phyloP scores from a whole-genome alignment of 92 coral and sea anemone genomes.

The Epizoanthus stellaris region DNA sequence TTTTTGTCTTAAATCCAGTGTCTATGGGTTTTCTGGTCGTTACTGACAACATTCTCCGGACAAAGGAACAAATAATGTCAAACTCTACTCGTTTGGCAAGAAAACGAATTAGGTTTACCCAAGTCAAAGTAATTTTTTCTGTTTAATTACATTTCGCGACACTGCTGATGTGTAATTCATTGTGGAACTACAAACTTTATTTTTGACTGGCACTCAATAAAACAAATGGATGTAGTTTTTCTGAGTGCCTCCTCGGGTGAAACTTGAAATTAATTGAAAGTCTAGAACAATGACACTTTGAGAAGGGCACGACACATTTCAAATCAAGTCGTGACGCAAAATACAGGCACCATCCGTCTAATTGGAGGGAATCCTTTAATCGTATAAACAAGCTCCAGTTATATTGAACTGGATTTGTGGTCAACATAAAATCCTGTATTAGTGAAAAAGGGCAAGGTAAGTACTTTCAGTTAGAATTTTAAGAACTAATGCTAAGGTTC shows the following conservation, averaged over 20 bases:
- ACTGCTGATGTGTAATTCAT: background rate
- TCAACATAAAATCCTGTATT: background rate
- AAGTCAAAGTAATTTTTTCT: slow-evolving; percentile 3
- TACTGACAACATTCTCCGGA: background rate
- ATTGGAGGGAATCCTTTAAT: slow-evolving; percentile 4
- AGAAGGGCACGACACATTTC: background rate
- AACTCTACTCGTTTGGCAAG: background rate
- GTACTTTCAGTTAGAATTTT: no score
- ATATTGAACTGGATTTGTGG: background rate
- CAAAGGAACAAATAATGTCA: slow-evolving; percentile 20
- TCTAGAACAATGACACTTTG: background rate
- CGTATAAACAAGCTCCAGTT: background rate
- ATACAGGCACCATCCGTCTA: background rate
- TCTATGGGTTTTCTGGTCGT: background rate
- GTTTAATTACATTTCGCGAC: slow-evolving; percentile 19
- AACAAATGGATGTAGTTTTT: slow-evolving; percentile 4
- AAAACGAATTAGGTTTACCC: slow-evolving; percentile 12
- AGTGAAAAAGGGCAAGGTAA: background rate
- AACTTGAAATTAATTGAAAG: background rate
- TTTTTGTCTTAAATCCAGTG: background rate
- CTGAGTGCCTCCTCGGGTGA: background rate
- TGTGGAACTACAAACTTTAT: slow-evolving; percentile 25
- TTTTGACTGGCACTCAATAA: slow-evolving; percentile 26
- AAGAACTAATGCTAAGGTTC: no score
- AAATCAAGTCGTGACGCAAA: background rate